Evolutionary conservation across 37 sponge, comb jelly and placozoan species (phyloP), one percentile per base, ranked within the genome.

Genomic region (Geodia barretti): DNA sequence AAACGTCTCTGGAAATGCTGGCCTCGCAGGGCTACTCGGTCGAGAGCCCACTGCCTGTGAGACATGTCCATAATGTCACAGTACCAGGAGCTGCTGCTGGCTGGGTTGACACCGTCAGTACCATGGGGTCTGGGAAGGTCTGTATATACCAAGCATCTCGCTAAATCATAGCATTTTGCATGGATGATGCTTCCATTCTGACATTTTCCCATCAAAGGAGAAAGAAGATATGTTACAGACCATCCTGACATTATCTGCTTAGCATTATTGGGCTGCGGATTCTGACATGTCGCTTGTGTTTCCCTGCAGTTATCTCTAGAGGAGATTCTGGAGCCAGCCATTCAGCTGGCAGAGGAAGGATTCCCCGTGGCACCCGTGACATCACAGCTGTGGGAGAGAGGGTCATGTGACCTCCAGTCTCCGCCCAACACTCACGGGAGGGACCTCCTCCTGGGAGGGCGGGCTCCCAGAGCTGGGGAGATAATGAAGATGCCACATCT

Each of bases 1-100:
- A 63, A 0, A 32, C 64, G 60, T 39, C 68, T 32, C 68, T 83
- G 34, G 83, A 66, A 3, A 43, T 65, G 35, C 41, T 94, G 73
- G 31, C 47, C 21, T 42, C 72, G 0, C 34, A 81, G 39, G 92
- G 95, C 41, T 91, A 41, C 72, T 41, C 71, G 20, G 19, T 23
- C 8, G 17, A 29, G 35, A 26, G 25, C 69, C 87, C 90, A 11
- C 74, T 86, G 20, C 94, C 94, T 9, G 24, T 60, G 24, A 81
- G 72, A 30, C 90, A 93, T 63, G 94, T 90, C 41, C 85, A 72
- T 62, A 84, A 79, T 38, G 86, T 91, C n/a, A 91, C 92, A 1
- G 92, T 94, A 38, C 95, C 95, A 21, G 95, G 95, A 28, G 92
- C 95, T 39, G 95, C 85, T 39, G 95, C 95, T 20, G 95, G 92